phyloP scores from a whole-genome alignment of 2,888 invertebrate genomes.

The Conistra vaccinii region DNA sequence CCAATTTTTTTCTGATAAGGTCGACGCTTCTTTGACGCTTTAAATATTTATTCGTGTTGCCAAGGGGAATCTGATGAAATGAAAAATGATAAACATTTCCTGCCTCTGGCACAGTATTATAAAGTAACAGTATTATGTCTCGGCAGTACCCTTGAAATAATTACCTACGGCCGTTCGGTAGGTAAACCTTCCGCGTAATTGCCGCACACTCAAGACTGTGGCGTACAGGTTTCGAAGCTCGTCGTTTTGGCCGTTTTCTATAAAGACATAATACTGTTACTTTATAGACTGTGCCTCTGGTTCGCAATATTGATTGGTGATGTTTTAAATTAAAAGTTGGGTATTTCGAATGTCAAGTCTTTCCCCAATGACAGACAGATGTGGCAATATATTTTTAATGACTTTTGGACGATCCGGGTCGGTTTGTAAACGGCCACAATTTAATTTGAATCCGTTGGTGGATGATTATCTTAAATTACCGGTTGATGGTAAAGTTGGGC shows the following conservation, averaged over 20 bases:
- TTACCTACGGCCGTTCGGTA: no score
- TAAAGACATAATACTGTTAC: no score
- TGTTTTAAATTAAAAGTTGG: conserved; percentile 55
- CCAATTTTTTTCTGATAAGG: conserved; percentile 40
- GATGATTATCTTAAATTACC: no score
- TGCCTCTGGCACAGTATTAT: neutral
- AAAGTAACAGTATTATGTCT: no score
- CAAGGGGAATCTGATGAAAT: conserved; percentile 37
- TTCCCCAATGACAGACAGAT: conserved; percentile 20
- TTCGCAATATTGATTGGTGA: conserved; percentile 25
- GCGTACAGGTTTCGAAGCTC: no score
- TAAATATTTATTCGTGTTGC: conserved; percentile 43
- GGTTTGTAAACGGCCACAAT: neutral
- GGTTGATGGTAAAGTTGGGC: no score
- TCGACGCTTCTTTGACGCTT: conserved; percentile 33
- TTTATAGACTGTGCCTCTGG: neutral
- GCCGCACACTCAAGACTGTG: no score
- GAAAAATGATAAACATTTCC: conserved; percentile 46
- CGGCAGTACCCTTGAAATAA: no score
- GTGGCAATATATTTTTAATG: conserved; percentile 47
- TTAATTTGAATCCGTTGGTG: neutral
- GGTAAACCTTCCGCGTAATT: no score
- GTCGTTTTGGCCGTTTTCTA: no score
- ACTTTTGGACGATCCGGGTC: conserved; percentile 12
- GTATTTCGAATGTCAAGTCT: conserved; percentile 31